Percentiles rank a stretch among this genome's conserved stretches.
Conservation (phyloP, 2,888 invertebrate genomes). For the Herminia tarsipennalis region DNA sequence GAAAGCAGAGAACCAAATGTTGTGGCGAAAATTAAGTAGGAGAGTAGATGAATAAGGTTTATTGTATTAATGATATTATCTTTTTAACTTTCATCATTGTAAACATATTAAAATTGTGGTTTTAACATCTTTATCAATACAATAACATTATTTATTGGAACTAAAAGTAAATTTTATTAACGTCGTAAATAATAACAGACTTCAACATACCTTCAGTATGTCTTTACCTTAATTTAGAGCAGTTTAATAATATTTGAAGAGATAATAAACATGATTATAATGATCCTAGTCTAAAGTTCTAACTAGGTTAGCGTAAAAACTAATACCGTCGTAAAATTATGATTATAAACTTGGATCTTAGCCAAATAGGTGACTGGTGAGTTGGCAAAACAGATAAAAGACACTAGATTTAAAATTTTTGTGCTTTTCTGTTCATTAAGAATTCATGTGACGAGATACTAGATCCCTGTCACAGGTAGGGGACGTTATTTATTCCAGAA, state of each 20-base stretch:
- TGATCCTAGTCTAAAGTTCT: slow-evolving; percentile 16
- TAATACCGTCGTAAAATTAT: slow-evolving; percentile 27
- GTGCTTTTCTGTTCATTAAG: slow-evolving; percentile 30
- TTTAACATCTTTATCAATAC: too few relatives aligned
- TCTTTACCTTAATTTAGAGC: slow-evolving; percentile 1
- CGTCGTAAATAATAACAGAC: too few relatives aligned
- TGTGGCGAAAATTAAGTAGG: too few relatives aligned
- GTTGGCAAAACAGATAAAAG: slow-evolving; percentile 16
- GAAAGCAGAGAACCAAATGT: too few relatives aligned
- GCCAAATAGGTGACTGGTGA: slow-evolving; percentile 40
- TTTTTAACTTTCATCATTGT: too few relatives aligned
- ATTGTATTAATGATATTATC: too few relatives aligned
- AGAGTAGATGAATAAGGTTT: too few relatives aligned
- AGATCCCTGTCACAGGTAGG: too few relatives aligned
- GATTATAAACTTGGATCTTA: slow-evolving; percentile 32
- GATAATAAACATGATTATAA: too few relatives aligned
- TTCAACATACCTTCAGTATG: background rate
- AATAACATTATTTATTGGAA: too few relatives aligned
- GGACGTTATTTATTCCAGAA: too few relatives aligned
- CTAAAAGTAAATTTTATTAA: slow-evolving; percentile 6
- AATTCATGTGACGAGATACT: slow-evolving; percentile 7
- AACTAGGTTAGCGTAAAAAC: slow-evolving; percentile 27
- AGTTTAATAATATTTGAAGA: slow-evolving; percentile 13
- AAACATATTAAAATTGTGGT: too few relatives aligned
- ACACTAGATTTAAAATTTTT: slow-evolving; percentile 16